Base-by-base conservation (phyloP, 2,797 vertebrate species). In the Parauchenoglanis punctatus region DNA sequence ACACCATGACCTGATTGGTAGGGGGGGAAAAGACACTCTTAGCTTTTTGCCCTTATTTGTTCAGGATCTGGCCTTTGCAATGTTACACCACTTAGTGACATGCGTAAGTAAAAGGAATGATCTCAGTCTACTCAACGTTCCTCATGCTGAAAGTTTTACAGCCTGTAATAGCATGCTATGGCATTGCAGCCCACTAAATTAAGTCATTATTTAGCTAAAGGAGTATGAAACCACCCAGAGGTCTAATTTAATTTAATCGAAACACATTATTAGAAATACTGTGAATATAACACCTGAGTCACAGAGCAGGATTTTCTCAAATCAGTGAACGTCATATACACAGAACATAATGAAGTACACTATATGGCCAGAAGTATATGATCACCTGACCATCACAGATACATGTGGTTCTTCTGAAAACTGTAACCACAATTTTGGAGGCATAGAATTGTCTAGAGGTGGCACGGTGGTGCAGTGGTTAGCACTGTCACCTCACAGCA, bases 121-220 rank as follows among this genome's bases (percentile, higher is more conserved):
- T 77, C 83, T 83, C 59, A 85, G 46, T 72, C 81, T 54, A 83
- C 86, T 88, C 25, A 25, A 65, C n/a, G 54, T 80, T 83, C 81
- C 85, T 35, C 78, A 67, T 81, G 58, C 68, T 87, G 83, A 88
- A 87, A 15, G 67, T 86, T 88, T 85, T 88, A 90, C 81, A 73
- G 82, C 78, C 81, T 28, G n/a, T 61, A 84, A 86, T 86, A 88
- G 87, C 82, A 86, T 75, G 46, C 63, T 83, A 63, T 83, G 35
- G 86, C 67, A 82, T 87, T 88, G 82, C 87, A 89, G 56, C 83
- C 72, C 86, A 86, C 46, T 23, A 54, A 59, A 77, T 85, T 59
- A 83, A 81, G 20, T 31, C 35, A n/a, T 86, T 75, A 89, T 81
- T 86, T 73, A 88, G 44, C 49, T 86, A 73, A 84, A 75, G 46